Percentiles rank a stretch among this genome's conserved stretches.
Evolutionary conservation across 2,888 invertebrate genomes (phyloP).

Genomic region (Arge pagana): DNA sequence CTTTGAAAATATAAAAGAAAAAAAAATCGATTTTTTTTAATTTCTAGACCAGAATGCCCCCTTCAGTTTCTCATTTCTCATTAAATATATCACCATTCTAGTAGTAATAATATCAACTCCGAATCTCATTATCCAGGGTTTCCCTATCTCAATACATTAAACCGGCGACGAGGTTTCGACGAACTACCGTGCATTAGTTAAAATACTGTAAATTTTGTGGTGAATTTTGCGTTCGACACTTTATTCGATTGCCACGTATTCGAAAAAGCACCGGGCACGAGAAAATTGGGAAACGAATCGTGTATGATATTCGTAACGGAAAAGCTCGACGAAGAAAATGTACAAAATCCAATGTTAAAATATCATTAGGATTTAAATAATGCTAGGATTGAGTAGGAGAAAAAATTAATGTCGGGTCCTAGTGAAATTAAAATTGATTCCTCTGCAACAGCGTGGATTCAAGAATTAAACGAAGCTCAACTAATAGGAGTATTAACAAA

Average conservation of each 20-base stretch:
- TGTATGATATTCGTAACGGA: too few species aligned
- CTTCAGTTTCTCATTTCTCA: too few species aligned
- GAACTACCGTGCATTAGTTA: background rate
- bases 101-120: too few species aligned
- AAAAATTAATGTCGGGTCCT: background rate
- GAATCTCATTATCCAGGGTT: too few species aligned
- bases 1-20: conserved; percentile 4
- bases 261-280: background rate
- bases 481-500: background rate
- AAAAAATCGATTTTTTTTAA: conserved; percentile 1
- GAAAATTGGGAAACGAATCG: background rate
- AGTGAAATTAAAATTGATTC: background rate
- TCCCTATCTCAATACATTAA: conserved; percentile 3
- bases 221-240: conserved; percentile 1
- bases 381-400: too few species aligned
- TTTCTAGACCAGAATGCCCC: conserved; percentile 5
- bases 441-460: background rate
- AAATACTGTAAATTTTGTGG: conserved; percentile 1
- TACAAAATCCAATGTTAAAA: too few species aligned
- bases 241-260: background rate
- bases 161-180: conserved; percentile 1
- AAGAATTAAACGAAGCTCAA: background rate
- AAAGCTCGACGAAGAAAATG: too few species aligned
- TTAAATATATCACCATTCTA: too few species aligned
- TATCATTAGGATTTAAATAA: too few species aligned